Percentiles rank a stretch among this genome's conserved stretches.
Evolutionary conservation across 2,113 vertebrate genomes (phyloP).

Genomic region (Pteruthius melanotis): DNA sequence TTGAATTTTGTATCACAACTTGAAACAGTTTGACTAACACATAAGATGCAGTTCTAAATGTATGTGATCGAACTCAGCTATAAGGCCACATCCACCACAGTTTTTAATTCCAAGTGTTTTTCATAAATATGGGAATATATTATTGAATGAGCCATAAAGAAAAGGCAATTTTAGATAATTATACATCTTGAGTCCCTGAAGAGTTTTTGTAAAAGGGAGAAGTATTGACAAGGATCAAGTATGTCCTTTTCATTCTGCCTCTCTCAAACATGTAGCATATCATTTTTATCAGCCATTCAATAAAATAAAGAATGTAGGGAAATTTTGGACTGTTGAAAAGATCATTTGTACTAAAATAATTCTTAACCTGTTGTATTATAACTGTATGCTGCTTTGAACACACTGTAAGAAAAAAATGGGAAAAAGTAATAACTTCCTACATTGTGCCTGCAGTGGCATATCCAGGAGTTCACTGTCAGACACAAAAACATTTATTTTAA

Average conservation of each 20-base stretch:
- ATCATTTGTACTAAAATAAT: background rate
- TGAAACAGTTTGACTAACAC: background rate
- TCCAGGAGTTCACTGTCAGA: background rate
- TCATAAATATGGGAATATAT: background rate
- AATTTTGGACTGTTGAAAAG: background rate
- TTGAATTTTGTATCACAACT: background rate
- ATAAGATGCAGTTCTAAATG: background rate
- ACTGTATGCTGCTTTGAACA: background rate
- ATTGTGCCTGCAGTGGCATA: background rate
- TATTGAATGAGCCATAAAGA: background rate
- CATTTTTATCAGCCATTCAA: background rate
- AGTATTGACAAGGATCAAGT: background rate
- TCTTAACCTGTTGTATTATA: background rate
- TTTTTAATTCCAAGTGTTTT: background rate
- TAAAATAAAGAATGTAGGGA: background rate
- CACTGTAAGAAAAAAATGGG: background rate
- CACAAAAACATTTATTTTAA: background rate
- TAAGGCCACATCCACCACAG: background rate
- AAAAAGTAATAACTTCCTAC: background rate
- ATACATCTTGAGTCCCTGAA: background rate
- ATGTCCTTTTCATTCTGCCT: background rate
- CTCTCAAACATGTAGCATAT: background rate
- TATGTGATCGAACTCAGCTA: background rate
- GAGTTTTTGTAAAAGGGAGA: background rate
- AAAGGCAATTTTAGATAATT: background rate